Conservation (phyloP, 1,140 invertebrate species). For the Micrasema minimum region DNA sequence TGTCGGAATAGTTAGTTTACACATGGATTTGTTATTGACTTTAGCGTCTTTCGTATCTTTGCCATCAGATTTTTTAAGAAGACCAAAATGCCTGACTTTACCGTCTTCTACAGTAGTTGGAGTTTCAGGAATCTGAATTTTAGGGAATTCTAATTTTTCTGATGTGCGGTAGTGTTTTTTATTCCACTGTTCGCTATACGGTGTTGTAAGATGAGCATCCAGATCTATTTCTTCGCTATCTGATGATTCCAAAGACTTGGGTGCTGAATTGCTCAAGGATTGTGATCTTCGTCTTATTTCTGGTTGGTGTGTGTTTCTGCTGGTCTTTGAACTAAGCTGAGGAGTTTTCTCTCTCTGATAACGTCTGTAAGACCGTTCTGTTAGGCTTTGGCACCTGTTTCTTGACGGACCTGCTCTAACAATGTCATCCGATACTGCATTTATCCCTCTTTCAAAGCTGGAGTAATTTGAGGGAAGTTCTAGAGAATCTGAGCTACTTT, state of each 20-base stretch:
- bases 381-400: conserved; percentile 26
- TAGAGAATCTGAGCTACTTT: conserved; percentile 2
- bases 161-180: conserved; percentile 45
- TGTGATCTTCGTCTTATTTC: conserved; percentile 37
- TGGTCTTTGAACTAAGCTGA: neutral
- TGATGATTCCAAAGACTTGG: conserved; percentile 17
- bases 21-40: conserved; percentile 24
- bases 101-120: neutral
- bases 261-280: conserved; percentile 31
- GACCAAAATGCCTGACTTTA: neutral
- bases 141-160: conserved; percentile 19
- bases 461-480: conserved; percentile 22
- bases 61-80: no score
- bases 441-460: conserved; percentile 38
- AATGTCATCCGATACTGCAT: neutral
- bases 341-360: neutral
- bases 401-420: neutral
- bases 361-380: conserved; percentile 4
- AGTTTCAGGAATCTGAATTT: conserved; percentile 2
- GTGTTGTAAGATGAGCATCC: conserved; percentile 40
- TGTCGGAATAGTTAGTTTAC: conserved; percentile 35
- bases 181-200: conserved; percentile 48
- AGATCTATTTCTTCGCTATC: conserved; percentile 43
- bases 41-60: conserved; percentile 2
- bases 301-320: neutral